A percentile compares a stretch with the other conserved stretches of the same genome.
These are phyloP conservation scores for Phenacoccus solenopsis DNA, from an alignment of 1,140 invertebrate species.

Conservation along the genomic window DNA sequence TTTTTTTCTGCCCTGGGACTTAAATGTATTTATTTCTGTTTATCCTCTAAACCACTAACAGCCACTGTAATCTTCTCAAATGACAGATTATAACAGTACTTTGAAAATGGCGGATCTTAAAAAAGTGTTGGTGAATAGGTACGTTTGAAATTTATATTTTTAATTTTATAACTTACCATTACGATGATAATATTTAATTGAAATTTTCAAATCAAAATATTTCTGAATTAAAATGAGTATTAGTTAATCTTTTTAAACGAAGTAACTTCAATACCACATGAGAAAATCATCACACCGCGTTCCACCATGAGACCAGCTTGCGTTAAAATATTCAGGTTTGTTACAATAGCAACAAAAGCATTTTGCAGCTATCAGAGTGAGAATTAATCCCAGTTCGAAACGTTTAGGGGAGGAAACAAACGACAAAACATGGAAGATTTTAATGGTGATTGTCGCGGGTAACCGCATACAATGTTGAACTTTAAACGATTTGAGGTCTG, in stretches of 20 bases:
- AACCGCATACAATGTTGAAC: not conserved
- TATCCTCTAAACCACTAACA: constrained; percentile 4
- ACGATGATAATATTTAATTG: too few relatives aligned
- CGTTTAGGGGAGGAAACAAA: not conserved
- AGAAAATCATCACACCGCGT: too few relatives aligned
- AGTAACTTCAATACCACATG: too few relatives aligned
- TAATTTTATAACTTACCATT: too few relatives aligned
- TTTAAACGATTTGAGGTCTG: not conserved
- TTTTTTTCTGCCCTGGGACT: not conserved
- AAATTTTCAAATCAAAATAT: too few relatives aligned
- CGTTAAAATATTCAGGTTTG: not conserved
- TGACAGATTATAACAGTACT: constrained; percentile 6
- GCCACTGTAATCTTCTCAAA: constrained; percentile 5
- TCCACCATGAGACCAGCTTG: not conserved
- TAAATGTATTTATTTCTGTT: not conserved
- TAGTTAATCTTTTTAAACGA: too few relatives aligned
- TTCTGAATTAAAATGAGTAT: too few relatives aligned
- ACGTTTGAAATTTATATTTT: too few relatives aligned
- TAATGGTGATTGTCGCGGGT: not conserved
- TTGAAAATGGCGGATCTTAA: not conserved
- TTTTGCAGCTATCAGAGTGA: not conserved
- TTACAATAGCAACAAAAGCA: not conserved
- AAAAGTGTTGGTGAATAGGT: too few relatives aligned
- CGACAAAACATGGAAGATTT: not conserved
- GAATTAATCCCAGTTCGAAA: not conserved